Conservation (phyloP, 2,888 invertebrate genomes). For the Cinara cedri region DNA sequence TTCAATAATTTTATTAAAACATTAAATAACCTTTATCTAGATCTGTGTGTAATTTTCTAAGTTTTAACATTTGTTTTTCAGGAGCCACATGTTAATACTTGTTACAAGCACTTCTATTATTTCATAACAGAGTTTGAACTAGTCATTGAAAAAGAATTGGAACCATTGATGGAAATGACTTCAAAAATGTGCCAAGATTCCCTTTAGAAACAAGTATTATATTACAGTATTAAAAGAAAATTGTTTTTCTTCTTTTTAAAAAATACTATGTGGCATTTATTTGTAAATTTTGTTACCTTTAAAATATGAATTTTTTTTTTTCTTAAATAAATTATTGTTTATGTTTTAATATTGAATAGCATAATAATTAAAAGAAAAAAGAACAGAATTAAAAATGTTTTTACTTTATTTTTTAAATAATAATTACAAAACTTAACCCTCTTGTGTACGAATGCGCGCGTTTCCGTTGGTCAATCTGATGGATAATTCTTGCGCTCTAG, state of each 20-base stretch:
- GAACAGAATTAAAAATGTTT: slow-evolving; percentile 1
- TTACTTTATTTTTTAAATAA: slow-evolving; percentile 78
- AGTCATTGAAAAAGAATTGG: slow-evolving; percentile 81
- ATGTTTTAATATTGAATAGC: not conserved
- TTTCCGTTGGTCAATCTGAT: slow-evolving; percentile 95
- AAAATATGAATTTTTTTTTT: slow-evolving; percentile 9
- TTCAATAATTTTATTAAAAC: no score
- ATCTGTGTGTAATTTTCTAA: no score
- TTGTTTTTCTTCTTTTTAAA: not conserved
- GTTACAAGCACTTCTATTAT: slow-evolving; percentile 93
- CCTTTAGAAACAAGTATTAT: not conserved
- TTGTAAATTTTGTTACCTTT: slow-evolving; percentile 22
- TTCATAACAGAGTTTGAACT: slow-evolving; percentile 87
- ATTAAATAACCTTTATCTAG: no score
- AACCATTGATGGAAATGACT: slow-evolving; percentile 82
- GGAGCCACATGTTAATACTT: slow-evolving; percentile 93
- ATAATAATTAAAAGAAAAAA: slow-evolving; percentile 2
- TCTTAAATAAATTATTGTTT: slow-evolving; percentile 10
- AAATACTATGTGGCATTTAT: slow-evolving; percentile 15
- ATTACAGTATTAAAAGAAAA: not conserved
- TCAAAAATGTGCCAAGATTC: slow-evolving; percentile 68
- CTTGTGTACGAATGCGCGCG: slow-evolving; percentile 95
- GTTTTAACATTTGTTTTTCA: slow-evolving; percentile 63
- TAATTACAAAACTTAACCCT: slow-evolving; percentile 64
- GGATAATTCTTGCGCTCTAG: slow-evolving; percentile 93